Conservation (phyloP, 2,797 vertebrate species). For the Sebastes umbrosus region DNA sequence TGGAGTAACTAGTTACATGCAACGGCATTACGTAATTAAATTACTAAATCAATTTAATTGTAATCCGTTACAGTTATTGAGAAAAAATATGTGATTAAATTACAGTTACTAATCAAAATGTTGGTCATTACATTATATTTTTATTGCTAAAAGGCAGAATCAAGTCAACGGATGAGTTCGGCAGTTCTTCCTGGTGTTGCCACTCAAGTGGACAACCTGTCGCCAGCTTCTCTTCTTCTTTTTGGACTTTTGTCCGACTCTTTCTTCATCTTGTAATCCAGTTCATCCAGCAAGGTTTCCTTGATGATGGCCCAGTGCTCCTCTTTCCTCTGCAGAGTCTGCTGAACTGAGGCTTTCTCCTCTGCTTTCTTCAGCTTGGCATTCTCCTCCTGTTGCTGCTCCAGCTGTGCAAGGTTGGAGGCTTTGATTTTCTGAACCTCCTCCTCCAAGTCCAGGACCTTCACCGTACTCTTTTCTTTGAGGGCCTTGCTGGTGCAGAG, state of each 20-base stretch:
- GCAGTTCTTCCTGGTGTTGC: background rate
- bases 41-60: too few relatives aligned
- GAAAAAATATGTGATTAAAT: too few relatives aligned
- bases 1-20: too few relatives aligned
- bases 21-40: too few relatives aligned
- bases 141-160: background rate
- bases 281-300: background rate
- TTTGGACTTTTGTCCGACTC: background rate
- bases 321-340: background rate
- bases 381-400: background rate
- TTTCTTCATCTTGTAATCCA: background rate
- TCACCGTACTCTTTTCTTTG: background rate
- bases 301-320: background rate
- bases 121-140: background rate
- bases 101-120: too few relatives aligned
- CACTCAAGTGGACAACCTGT: background rate
- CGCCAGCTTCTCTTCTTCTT: background rate
- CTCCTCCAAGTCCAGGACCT: background rate
- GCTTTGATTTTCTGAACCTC: background rate
- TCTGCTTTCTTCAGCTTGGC: background rate
- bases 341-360: background rate
- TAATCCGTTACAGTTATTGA: too few relatives aligned
- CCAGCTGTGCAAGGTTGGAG: background rate
- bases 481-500: background rate
- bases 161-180: background rate